Conservation (phyloP, 2,797 vertebrate genomes). For the Capromys pilorides region DNA sequence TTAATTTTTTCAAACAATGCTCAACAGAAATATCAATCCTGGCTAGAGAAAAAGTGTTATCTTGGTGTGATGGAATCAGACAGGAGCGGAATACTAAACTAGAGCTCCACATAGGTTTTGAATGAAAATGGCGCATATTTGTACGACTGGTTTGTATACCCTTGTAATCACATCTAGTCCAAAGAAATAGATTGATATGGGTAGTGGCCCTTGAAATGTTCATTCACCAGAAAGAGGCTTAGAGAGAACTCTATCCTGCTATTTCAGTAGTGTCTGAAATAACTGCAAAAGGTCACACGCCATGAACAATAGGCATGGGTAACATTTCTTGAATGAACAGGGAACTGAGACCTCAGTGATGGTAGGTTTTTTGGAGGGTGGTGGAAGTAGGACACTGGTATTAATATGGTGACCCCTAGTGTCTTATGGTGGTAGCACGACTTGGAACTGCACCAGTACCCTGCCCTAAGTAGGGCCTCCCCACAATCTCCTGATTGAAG, state of each 20-base stretch:
- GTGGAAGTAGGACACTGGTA: slow-evolving; percentile 69
- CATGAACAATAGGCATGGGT: slow-evolving; percentile 55
- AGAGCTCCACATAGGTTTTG: not conserved
- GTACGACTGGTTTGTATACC: slow-evolving; percentile 12
- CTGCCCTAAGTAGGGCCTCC: slow-evolving; percentile 51
- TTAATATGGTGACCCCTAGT: slow-evolving; percentile 81
- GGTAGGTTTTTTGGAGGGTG: slow-evolving; percentile 66
- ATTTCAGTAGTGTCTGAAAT: slow-evolving; percentile 61
- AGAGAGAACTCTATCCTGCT: slow-evolving; percentile 48
- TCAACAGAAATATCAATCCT: slow-evolving; percentile 8
- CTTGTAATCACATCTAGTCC: slow-evolving; percentile 56
- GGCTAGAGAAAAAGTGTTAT: not conserved
- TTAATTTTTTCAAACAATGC: not conserved
- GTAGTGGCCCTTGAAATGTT: slow-evolving; percentile 63
- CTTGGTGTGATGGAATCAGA: not conserved
- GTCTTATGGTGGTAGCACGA: slow-evolving; percentile 72
- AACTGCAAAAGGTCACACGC: slow-evolving; percentile 47
- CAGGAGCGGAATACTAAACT: not conserved
- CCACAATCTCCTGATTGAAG: slow-evolving; percentile 60
- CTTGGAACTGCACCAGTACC: slow-evolving; percentile 64
- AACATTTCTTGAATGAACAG: slow-evolving; percentile 55
- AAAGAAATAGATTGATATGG: slow-evolving; percentile 55
- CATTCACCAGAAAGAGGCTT: slow-evolving; percentile 48
- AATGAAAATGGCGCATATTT: slow-evolving; percentile 44
- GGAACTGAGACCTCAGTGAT: slow-evolving; percentile 52